A percentile compares a stretch with the other conserved stretches of the same genome.
Conservation (phyloP, 2,888 invertebrate species). For the Lissocephala sabroskyi region DNA sequence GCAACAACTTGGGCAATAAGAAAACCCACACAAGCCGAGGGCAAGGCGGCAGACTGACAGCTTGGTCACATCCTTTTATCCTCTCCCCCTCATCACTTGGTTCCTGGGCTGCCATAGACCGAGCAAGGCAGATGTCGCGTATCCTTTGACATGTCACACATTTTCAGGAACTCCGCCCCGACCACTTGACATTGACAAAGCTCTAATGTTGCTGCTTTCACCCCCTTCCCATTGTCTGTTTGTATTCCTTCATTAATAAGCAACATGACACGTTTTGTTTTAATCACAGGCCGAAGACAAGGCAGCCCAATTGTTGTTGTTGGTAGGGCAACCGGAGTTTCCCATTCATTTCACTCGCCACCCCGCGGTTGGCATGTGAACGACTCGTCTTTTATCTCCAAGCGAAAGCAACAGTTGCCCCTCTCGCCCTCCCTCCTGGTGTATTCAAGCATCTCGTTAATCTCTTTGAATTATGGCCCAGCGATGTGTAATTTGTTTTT, state of each 20-base stretch:
- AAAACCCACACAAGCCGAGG: no score
- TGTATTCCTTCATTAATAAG: constrained; percentile 49
- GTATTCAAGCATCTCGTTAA: background rate
- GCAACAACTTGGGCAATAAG: no score
- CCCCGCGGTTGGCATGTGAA: background rate
- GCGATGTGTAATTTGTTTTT: no score
- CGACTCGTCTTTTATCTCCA: constrained; percentile 4
- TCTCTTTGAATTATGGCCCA: background rate
- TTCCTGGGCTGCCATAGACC: no score
- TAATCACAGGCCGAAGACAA: constrained; percentile 30
- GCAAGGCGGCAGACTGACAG: no score
- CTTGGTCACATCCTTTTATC: no score
- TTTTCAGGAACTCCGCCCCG: background rate
- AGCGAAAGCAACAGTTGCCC: no score
- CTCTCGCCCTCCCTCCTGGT: background rate
- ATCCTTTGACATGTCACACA: constrained; percentile 9
- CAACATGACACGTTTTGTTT: constrained; percentile 48
- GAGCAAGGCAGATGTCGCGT: constrained; percentile 3
- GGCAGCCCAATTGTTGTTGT: background rate
- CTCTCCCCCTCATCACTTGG: no score
- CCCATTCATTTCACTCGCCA: constrained; percentile 9
- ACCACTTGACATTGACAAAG: constrained; percentile 28
- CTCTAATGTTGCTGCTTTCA: background rate
- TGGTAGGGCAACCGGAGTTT: constrained; percentile 8
- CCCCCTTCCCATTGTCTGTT: constrained; percentile 7